Evolutionary conservation across 2,113 vertebrate species (phyloP).

Genomic region (Myocastor coypus): DNA sequence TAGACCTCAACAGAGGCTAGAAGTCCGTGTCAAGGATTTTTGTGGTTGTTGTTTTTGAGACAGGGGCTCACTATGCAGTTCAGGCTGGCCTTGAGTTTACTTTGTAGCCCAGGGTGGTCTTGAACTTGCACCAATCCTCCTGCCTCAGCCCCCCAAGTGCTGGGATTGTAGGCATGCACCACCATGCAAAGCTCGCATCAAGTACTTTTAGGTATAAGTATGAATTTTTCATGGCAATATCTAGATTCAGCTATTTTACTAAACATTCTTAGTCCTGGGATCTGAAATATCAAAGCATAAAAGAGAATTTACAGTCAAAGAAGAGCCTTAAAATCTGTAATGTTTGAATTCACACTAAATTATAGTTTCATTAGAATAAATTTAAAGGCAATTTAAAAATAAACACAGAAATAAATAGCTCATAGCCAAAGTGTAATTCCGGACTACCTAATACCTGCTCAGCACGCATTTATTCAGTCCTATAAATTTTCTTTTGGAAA

Average conservation of each 20-base stretch:
- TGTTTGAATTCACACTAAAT: neutral
- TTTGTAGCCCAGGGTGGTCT: too few species aligned
- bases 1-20: neutral
- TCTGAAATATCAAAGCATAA: neutral
- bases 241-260: neutral
- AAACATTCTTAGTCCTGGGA: neutral
- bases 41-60: too few species aligned
- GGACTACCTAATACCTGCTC: neutral
- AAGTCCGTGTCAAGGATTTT: too few species aligned
- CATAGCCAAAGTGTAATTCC: neutral
- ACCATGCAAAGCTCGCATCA: too few species aligned
- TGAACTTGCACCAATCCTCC: too few species aligned
- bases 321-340: slow-evolving; percentile 51
- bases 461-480: neutral
- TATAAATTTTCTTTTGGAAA: slow-evolving; percentile 1
- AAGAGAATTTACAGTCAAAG: neutral
- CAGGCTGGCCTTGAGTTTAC: too few species aligned
- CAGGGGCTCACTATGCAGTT: too few species aligned
- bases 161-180: too few species aligned
- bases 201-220: neutral
- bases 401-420: neutral
- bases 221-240: neutral
- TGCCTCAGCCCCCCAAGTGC: too few species aligned
- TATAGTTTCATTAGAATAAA: neutral
- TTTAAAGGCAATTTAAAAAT: neutral